These are phyloP conservation scores for Phyto melanocephala DNA, from an alignment of 2,888 invertebrate genomes.

Conservation along the genomic window DNA sequence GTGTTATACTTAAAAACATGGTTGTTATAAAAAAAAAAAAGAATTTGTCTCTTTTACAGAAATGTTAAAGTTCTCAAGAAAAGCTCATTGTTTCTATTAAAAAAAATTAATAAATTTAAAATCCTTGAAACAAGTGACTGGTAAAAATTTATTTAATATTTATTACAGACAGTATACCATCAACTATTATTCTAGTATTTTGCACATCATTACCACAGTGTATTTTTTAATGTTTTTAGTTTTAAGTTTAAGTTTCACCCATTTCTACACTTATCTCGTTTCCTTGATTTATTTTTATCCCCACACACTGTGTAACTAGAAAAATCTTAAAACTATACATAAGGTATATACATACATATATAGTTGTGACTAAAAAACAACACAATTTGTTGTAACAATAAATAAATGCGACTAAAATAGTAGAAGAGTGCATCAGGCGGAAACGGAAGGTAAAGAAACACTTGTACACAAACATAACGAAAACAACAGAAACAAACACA, in stretches of 20 bases:
- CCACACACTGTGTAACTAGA: background rate
- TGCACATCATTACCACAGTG: conserved; percentile 75
- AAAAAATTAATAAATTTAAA: conserved; percentile 9
- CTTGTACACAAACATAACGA: conserved; percentile 44
- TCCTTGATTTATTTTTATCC: background rate
- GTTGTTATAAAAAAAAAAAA: background rate
- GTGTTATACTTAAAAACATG: background rate
- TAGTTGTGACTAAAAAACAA: conserved; percentile 39
- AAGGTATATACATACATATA: conserved; percentile 15
- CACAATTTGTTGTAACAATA: conserved; percentile 10
- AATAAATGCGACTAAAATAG: background rate
- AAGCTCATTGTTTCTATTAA: background rate
- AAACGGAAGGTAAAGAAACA: conserved; percentile 55
- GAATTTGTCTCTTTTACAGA: background rate
- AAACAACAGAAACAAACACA: conserved; percentile 10
- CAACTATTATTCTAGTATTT: conserved; percentile 67
- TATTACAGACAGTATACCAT: no score
- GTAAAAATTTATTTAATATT: conserved; percentile 9
- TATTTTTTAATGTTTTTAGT: conserved; percentile 57
- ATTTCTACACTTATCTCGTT: conserved; percentile 17
- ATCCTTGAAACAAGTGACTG: conserved; percentile 41
- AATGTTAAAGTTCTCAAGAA: background rate
- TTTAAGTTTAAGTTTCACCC: conserved; percentile 48
- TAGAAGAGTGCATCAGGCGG: conserved; percentile 13
- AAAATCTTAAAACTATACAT: conserved; percentile 14